Percentiles rank a stretch among this genome's conserved stretches.
Evolutionary conservation across 2,113 vertebrate genomes (phyloP).

Genomic region (Naja naja): DNA sequence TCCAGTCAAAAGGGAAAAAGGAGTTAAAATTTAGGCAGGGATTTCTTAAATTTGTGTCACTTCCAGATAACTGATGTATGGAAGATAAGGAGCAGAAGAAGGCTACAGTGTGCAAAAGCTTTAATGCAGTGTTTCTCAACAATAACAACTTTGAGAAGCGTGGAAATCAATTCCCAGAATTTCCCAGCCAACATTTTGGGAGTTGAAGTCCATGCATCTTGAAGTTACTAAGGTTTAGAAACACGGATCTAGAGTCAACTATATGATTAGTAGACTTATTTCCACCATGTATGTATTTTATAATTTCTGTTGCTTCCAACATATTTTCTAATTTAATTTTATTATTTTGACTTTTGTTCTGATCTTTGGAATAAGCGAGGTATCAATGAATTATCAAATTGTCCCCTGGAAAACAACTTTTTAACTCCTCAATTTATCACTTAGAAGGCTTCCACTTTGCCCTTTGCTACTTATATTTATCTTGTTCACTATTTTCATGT

Average conservation of each 20-base stretch:
- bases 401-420: slow-evolving; percentile 55
- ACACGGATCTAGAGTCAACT: background rate
- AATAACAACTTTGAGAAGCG: background rate
- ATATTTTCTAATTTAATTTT: slow-evolving; percentile 51
- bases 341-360: slow-evolving; percentile 8
- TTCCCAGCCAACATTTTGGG: background rate
- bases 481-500: slow-evolving; percentile 68
- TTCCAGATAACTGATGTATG: background rate
- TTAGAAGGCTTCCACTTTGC: slow-evolving; percentile 69
- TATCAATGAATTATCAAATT: slow-evolving; percentile 58
- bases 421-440: slow-evolving; percentile 59
- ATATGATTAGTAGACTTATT: slow-evolving; percentile 1
- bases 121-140: background rate
- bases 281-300: slow-evolving; percentile 14
- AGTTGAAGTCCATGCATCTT: background rate
- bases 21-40: background rate
- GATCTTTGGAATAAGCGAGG: slow-evolving; percentile 52
- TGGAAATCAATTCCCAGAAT: background rate
- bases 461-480: slow-evolving; percentile 68
- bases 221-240: background rate
- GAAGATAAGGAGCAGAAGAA: background rate
- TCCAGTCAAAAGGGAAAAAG: background rate
- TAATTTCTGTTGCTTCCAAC: slow-evolving; percentile 34
- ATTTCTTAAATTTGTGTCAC: background rate
- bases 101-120: background rate